Evolutionary conservation across 2,797 vertebrate genomes (phyloP).

Genomic region (Microctenopoma stevenorrisi): DNA sequence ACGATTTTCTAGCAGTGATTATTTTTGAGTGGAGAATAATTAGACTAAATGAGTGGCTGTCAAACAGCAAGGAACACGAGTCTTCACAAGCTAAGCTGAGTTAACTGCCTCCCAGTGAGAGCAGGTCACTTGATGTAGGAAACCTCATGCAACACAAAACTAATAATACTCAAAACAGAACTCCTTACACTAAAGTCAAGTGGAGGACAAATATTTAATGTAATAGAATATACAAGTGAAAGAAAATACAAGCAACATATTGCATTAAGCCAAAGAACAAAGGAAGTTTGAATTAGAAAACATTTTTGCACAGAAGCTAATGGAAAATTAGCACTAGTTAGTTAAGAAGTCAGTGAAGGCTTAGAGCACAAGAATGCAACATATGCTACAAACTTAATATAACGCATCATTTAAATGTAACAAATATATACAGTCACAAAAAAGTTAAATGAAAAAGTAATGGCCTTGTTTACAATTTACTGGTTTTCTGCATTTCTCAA

Average conservation of each 20-base stretch:
- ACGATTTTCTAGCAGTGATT: slow-evolving; percentile 40
- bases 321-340: background rate
- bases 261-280: background rate
- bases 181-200: slow-evolving; percentile 6
- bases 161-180: background rate
- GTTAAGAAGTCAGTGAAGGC: too few species aligned
- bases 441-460: too few species aligned
- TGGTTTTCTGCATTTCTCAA: too few species aligned
- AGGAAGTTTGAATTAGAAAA: background rate
- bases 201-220: slow-evolving; percentile 5
- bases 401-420: too few species aligned
- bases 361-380: too few species aligned
- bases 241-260: background rate
- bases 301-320: background rate
- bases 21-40: slow-evolving; percentile 45
- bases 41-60: slow-evolving; percentile 40
- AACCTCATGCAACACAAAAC: slow-evolving; percentile 7
- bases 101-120: slow-evolving; percentile 8
- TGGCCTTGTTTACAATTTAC: too few species aligned
- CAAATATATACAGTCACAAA: too few species aligned
- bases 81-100: slow-evolving; percentile 3
- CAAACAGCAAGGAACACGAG: slow-evolving; percentile 19
- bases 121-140: background rate
- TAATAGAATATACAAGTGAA: background rate
- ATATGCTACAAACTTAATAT: too few species aligned